These are phyloP conservation scores for Spheniscus mendiculus DNA, from an alignment of 2,113 vertebrate species.

Conservation along the genomic window DNA sequence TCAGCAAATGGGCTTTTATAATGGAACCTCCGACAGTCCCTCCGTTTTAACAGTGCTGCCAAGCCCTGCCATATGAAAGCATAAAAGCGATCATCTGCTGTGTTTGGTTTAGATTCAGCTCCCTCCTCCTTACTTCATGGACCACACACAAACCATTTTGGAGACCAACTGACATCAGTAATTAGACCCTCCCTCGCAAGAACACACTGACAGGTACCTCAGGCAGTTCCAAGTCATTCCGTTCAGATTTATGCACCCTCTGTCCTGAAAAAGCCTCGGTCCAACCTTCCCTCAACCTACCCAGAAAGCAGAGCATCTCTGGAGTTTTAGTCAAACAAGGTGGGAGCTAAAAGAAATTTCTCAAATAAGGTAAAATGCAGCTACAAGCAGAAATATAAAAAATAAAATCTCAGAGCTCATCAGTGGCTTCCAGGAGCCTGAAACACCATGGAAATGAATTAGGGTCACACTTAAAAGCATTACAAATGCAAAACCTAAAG, in stretches of 20 bases:
- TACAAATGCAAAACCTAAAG: not conserved
- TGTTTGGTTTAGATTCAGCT: slow-evolving; percentile 21
- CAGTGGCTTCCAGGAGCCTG: not conserved
- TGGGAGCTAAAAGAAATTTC: not conserved
- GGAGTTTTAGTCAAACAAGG: not conserved
- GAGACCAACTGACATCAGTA: slow-evolving; percentile 40
- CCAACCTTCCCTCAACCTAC: slow-evolving; percentile 43
- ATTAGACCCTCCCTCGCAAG: slow-evolving; percentile 24
- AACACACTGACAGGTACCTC: slow-evolving; percentile 53
- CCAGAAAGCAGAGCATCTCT: slow-evolving; percentile 20
- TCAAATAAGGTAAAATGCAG: not conserved
- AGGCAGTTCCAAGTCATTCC: slow-evolving; percentile 28
- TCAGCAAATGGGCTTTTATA: not conserved
- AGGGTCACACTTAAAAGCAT: not conserved
- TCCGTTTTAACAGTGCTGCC: not conserved
- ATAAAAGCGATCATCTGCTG: not conserved
- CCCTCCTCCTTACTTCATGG: not conserved
- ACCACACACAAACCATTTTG: not conserved
- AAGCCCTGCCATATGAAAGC: not conserved
- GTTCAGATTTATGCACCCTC: slow-evolving; percentile 28
- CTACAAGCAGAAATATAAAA: not conserved
- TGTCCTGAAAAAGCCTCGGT: slow-evolving; percentile 15
- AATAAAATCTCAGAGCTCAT: not conserved
- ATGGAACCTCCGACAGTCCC: not conserved
- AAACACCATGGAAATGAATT: not conserved